Evolutionary conservation across 2,888 invertebrate genomes (phyloP).

Genomic region (Eledone cirrhosa): DNA sequence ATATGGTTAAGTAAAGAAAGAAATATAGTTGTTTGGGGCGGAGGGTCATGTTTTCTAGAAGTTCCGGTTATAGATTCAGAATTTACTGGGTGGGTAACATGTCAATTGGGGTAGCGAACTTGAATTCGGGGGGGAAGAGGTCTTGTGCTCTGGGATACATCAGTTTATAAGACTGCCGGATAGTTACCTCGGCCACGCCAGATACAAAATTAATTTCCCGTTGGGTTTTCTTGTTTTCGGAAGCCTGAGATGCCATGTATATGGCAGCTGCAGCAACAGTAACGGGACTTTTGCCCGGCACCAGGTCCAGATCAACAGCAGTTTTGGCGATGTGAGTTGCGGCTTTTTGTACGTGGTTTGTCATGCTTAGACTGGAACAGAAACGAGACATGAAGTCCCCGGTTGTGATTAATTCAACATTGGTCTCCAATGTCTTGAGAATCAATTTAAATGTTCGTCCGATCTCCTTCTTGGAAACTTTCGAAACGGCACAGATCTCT

Average conservation of each 20-base stretch:
- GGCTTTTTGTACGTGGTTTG: slow-evolving; percentile 75
- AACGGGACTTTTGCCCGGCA: slow-evolving; percentile 96
- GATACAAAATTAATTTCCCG: slow-evolving; percentile 99
- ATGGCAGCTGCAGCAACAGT: slow-evolving; percentile 99
- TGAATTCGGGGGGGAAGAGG: slow-evolving; percentile 95
- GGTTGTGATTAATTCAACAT: slow-evolving; percentile 96
- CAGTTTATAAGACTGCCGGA: slow-evolving; percentile 94
- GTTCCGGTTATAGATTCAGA: too few relatives aligned
- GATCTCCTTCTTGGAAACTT: slow-evolving; percentile 98
- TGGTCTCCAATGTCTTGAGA: slow-evolving; percentile 93
- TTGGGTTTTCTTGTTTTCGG: slow-evolving; percentile 90
- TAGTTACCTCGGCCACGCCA: slow-evolving; percentile 97
- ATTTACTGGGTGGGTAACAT: slow-evolving; percentile 76
- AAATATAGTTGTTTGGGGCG: too few relatives aligned
- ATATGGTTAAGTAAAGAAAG: too few relatives aligned
- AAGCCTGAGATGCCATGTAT: slow-evolving; percentile 98
- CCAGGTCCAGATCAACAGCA: slow-evolving; percentile 96
- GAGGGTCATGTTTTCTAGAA: too few relatives aligned
- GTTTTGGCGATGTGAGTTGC: slow-evolving; percentile 97
- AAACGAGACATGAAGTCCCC: slow-evolving; percentile 96
- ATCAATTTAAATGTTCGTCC: slow-evolving; percentile 98
- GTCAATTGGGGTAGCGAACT: slow-evolving; percentile 93
- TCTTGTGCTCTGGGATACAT: slow-evolving; percentile 94
- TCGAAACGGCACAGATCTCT: slow-evolving; percentile 98
- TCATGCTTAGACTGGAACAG: slow-evolving; percentile 86